Conservation (phyloP, 2,113 vertebrate species). For the Circaetus gallicus region DNA sequence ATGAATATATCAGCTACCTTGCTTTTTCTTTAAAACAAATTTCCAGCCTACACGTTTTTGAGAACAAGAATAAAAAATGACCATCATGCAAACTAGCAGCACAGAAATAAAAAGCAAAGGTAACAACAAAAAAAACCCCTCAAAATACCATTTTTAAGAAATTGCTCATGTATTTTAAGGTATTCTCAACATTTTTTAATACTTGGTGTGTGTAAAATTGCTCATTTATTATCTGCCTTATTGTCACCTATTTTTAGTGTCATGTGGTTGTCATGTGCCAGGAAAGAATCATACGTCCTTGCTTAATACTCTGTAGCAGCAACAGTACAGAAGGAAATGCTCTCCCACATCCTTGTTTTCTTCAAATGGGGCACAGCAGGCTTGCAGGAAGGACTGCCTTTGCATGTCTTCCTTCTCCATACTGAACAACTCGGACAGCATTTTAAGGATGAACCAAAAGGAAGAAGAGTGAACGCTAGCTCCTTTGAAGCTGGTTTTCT, state of each 20-base stretch:
- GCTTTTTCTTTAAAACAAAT: not conserved
- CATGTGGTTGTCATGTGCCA: not conserved
- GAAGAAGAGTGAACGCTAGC: not conserved
- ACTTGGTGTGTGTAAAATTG: not conserved
- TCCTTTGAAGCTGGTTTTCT: not conserved
- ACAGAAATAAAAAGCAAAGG: not conserved
- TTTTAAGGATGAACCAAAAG: not conserved
- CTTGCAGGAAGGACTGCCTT: not conserved
- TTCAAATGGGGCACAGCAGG: not conserved
- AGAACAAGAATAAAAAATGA: not conserved
- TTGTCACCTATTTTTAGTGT: not conserved
- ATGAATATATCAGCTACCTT: not conserved
- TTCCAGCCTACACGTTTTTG: not conserved
- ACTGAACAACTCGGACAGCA: not conserved
- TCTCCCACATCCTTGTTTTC: not conserved
- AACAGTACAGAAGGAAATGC: not conserved
- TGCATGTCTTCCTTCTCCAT: not conserved
- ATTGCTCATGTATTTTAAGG: not conserved
- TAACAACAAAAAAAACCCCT: not conserved
- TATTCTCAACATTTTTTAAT: not conserved
- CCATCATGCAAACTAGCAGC: not conserved
- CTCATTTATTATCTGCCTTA: not conserved
- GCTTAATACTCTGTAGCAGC: not conserved
- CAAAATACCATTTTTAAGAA: not conserved
- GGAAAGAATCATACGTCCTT: not conserved